Conservation (phyloP, 1,140 invertebrate genomes). For the Apocrypta bakeri region DNA sequence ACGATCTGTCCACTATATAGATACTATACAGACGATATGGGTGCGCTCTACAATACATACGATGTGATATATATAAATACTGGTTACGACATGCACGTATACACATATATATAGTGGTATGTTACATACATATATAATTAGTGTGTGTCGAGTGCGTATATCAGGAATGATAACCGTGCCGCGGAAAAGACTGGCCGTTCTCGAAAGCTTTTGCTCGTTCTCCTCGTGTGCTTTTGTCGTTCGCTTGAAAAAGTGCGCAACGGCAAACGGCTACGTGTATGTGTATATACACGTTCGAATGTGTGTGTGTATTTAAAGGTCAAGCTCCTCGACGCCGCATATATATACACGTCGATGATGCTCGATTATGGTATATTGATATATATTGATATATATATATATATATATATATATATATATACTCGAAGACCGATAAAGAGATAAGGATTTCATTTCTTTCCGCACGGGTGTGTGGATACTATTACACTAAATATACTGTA, state of each 20-base stretch:
- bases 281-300: neutral
- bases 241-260: conserved; percentile 11
- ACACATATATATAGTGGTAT: neutral
- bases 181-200: conserved; percentile 21
- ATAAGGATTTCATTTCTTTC: neutral
- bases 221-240: neutral
- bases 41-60: neutral
- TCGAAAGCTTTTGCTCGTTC: neutral
- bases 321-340: neutral
- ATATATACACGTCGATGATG: too few species aligned
- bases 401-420: too few species aligned
- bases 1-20: too few species aligned
- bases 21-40: neutral
- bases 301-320: too few species aligned
- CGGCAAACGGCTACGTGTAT: conserved; percentile 36
- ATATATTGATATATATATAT: too few species aligned
- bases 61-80: too few species aligned
- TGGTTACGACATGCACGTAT: neutral
- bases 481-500: neutral
- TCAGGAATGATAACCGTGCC: conserved; percentile 37
- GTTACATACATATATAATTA: neutral
- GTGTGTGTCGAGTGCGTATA: conserved; percentile 19
- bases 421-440: neutral
- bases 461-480: too few species aligned
- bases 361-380: too few species aligned